Conservation (phyloP, 2,888 invertebrate species). For the Morpho deidamia region DNA sequence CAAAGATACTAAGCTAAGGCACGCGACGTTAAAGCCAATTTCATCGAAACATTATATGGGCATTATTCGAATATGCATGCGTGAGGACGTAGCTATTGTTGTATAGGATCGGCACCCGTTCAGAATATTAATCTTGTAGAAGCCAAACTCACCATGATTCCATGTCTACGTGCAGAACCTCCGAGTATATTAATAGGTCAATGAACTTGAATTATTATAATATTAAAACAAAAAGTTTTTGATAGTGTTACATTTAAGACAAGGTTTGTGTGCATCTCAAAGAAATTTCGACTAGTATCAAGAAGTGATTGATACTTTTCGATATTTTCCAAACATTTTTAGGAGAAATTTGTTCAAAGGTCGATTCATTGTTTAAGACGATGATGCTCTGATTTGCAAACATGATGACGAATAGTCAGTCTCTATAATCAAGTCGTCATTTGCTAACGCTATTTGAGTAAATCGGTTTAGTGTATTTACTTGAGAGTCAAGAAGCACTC, state of each 20-base stretch:
- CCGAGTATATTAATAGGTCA: slow-evolving; percentile 48
- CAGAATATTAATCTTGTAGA: slow-evolving; percentile 73
- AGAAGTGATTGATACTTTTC: no score
- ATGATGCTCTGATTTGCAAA: no score
- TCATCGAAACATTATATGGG: slow-evolving; percentile 74
- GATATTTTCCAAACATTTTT: no score
- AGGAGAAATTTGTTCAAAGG: no score
- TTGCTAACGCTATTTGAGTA: no score
- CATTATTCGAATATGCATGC: slow-evolving; percentile 75
- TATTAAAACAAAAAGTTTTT: not conserved
- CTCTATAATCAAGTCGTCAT: no score
- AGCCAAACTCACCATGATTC: slow-evolving; percentile 49
- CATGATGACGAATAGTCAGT: no score
- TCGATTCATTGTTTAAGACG: no score
- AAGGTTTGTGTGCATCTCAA: no score
- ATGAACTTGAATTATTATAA: slow-evolving; percentile 51
- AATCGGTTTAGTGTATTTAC: no score
- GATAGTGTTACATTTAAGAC: not conserved
- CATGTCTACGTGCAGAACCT: slow-evolving; percentile 40
- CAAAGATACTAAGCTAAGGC: slow-evolving; percentile 59
- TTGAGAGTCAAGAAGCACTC: no score
- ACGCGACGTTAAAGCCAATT: slow-evolving; percentile 61
- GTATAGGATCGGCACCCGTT: slow-evolving; percentile 57
- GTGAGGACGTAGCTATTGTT: slow-evolving; percentile 65
- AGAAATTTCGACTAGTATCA: no score